These are phyloP conservation scores for Gadopsis marmoratus DNA, from an alignment of 2,797 vertebrate species.

Conservation along the genomic window DNA sequence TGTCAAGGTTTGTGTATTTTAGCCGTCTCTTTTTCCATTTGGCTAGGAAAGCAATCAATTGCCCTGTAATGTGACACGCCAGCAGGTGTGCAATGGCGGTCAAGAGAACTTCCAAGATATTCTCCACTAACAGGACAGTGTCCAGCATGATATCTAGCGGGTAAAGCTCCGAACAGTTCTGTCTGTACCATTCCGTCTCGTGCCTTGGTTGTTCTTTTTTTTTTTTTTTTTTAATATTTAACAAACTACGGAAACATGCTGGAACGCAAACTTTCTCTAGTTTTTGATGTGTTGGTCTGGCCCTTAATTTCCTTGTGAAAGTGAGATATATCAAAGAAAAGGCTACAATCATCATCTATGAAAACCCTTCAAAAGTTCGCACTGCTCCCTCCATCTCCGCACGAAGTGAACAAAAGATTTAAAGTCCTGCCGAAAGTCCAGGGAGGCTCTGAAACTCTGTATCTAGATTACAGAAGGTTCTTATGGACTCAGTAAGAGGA, in stretches of 20 bases:
- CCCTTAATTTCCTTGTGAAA: constrained; percentile 7
- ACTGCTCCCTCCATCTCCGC: not conserved
- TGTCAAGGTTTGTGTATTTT: constrained; percentile 39
- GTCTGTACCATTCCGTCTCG: constrained; percentile 1
- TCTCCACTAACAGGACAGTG: constrained; percentile 23
- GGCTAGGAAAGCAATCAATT: constrained; percentile 43
- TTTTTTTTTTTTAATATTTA: constrained; percentile 18
- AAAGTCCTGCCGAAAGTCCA: constrained; percentile 9
- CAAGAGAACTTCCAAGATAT: constrained; percentile 25
- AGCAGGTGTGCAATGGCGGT: constrained; percentile 23
- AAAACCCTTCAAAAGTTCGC: constrained; percentile 24
- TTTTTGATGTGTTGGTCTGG: constrained; percentile 4
- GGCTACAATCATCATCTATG: not conserved
- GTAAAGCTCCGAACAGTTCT: constrained; percentile 22
- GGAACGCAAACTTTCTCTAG: not conserved
- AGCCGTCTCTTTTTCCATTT: constrained; percentile 34
- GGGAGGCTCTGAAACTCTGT: constrained; percentile 15
- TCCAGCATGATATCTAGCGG: constrained; percentile 9
- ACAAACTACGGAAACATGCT: constrained; percentile 15
- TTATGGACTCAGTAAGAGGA: constrained; percentile 25
- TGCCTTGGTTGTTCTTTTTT: constrained; percentile 6
- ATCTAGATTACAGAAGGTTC: constrained; percentile 26
- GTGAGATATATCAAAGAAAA: constrained; percentile 10
- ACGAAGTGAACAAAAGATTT: not conserved
- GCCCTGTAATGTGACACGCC: constrained; percentile 27